phyloP scores from a whole-genome alignment of 2,888 invertebrate genomes.

The Machimus atricapillus region DNA sequence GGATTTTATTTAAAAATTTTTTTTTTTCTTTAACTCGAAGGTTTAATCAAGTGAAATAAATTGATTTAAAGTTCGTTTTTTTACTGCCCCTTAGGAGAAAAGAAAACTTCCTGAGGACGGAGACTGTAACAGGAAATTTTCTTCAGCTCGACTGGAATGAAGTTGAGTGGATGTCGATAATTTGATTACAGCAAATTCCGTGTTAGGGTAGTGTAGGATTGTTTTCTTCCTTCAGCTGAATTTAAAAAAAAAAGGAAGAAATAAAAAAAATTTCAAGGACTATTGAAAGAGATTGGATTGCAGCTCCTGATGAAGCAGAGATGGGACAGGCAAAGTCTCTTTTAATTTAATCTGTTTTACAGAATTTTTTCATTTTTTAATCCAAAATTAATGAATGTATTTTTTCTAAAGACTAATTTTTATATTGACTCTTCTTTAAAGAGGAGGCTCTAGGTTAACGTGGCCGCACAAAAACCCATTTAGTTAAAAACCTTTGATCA shows the following conservation, averaged over 20 bases:
- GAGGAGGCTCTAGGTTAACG: too few relatives aligned
- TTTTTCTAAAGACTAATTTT: too few relatives aligned
- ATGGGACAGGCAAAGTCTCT: background rate
- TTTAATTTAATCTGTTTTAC: background rate
- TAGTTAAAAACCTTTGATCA: too few relatives aligned
- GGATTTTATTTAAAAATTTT: background rate
- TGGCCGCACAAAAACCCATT: too few relatives aligned
- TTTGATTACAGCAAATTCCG: background rate
- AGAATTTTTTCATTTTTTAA: background rate
- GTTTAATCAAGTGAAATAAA: background rate
- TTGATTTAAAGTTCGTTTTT: background rate
- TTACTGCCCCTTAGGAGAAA: background rate
- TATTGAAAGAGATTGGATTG: background rate
- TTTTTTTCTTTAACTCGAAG: background rate
- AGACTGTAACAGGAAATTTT: background rate
- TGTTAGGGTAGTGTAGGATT: background rate
- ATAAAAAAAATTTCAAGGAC: background rate
- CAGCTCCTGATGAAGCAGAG: background rate
- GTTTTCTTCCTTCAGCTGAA: background rate
- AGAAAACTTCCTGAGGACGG: background rate
- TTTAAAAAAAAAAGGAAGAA: background rate
- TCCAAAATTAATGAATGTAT: too few relatives aligned
- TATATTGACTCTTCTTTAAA: too few relatives aligned
- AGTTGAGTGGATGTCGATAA: background rate
- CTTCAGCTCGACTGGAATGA: background rate